Conservation (phyloP, 2,797 vertebrate species). For the Cryptoprocta ferox region DNA sequence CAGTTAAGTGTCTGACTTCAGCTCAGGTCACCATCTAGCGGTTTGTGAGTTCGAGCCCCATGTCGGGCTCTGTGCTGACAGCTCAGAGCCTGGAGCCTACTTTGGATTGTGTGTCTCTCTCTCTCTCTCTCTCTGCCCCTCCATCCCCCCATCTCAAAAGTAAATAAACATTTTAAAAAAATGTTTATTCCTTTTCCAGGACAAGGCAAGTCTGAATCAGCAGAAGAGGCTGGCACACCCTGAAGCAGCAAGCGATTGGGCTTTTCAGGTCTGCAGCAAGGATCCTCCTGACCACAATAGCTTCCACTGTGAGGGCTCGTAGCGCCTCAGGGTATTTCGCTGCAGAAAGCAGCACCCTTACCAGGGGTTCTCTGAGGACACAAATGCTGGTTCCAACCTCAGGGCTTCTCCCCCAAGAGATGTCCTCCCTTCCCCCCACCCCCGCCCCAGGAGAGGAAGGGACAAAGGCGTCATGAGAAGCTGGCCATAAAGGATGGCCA, state of each 20-base stretch:
- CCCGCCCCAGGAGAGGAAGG: not conserved
- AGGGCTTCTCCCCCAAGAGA: not conserved
- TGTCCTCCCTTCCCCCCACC: rapidly evolving
- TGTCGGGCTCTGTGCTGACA: no score
- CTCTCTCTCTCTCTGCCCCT: no score
- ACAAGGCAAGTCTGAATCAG: not conserved
- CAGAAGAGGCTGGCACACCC: not conserved
- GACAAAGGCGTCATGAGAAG: not conserved
- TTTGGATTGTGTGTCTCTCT: no score
- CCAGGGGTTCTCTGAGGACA: not conserved
- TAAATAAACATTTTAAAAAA: no score
- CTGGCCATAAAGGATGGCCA: not conserved
- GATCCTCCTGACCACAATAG: rapidly evolving
- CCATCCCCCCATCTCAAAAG: no score
- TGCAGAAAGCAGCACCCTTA: not conserved
- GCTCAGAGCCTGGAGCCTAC: no score
- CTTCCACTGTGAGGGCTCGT: rapidly evolving
- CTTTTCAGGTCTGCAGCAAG: not conserved
- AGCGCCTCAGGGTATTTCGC: rapidly evolving
- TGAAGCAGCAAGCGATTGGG: rapidly evolving
- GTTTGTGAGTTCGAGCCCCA: no score
- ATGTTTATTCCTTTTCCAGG: not conserved
- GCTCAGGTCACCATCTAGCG: no score
- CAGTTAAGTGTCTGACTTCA: no score
- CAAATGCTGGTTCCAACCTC: not conserved